Evolutionary conservation across 2,888 invertebrate genomes (phyloP).

Genomic region (Halocaridina rubra): DNA sequence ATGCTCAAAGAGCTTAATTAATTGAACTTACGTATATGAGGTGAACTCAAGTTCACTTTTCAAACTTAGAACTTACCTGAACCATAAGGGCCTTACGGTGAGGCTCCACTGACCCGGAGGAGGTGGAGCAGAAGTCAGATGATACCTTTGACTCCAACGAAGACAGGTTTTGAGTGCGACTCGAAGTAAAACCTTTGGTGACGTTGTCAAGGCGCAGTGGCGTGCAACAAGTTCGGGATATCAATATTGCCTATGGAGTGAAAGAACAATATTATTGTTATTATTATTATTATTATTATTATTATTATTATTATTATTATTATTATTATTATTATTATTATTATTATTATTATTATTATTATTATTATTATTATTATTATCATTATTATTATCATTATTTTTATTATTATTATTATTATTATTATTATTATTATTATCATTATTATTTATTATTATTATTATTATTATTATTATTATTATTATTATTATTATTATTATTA

Average conservation of each 20-base stretch:
- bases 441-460: too few relatives aligned
- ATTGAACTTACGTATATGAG: too few relatives aligned
- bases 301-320: background rate
- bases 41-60: too few relatives aligned
- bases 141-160: background rate
- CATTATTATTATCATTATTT: too few relatives aligned
- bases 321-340: background rate
- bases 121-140: background rate
- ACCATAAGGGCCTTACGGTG: background rate
- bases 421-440: too few relatives aligned
- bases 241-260: background rate
- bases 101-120: background rate
- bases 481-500: too few relatives aligned
- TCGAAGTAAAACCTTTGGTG: background rate
- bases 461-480: too few relatives aligned
- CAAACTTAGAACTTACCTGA: background rate
- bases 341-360: background rate
- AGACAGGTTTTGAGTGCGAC: background rate
- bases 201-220: background rate
- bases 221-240: background rate
- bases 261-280: background rate
- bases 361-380: background rate
- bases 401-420: too few relatives aligned
- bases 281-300: background rate
- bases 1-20: too few relatives aligned